Conservation (phyloP, 2,113 vertebrate genomes). For the Chamaetylas fuelleborni region DNA sequence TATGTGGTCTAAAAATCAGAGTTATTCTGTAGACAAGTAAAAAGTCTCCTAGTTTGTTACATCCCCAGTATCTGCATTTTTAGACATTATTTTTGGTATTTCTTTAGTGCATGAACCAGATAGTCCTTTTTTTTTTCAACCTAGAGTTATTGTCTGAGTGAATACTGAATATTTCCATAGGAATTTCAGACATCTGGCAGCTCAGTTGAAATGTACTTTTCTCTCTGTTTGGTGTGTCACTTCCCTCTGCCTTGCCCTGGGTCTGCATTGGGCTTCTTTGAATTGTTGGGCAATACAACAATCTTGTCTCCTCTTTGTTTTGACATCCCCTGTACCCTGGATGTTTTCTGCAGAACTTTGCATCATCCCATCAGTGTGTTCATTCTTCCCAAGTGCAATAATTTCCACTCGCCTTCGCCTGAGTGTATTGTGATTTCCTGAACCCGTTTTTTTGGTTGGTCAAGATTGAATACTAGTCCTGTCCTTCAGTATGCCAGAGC, state of each 20-base stretch:
- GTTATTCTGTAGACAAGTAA: neutral
- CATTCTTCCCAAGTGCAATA: neutral
- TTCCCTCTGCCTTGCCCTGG: neutral
- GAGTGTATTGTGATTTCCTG: neutral
- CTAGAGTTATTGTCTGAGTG: neutral
- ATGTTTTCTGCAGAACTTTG: neutral
- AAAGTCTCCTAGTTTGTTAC: neutral
- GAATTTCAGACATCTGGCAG: neutral
- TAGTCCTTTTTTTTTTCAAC: neutral
- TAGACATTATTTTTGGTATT: neutral
- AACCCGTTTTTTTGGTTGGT: neutral
- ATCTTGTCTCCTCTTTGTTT: neutral
- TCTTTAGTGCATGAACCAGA: neutral
- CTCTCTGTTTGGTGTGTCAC: neutral
- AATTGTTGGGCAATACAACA: neutral
- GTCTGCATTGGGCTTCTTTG: rapidly evolving
- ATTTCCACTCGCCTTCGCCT: neutral
- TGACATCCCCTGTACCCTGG: neutral
- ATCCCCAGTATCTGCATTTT: neutral
- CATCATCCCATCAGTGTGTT: neutral
- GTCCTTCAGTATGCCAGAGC: neutral
- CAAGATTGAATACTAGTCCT: neutral
- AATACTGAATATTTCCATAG: neutral
- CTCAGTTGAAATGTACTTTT: neutral
- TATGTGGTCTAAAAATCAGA: neutral